phyloP scores from a whole-genome alignment of 1,140 invertebrate species.

The Drosophila eugracilis region DNA sequence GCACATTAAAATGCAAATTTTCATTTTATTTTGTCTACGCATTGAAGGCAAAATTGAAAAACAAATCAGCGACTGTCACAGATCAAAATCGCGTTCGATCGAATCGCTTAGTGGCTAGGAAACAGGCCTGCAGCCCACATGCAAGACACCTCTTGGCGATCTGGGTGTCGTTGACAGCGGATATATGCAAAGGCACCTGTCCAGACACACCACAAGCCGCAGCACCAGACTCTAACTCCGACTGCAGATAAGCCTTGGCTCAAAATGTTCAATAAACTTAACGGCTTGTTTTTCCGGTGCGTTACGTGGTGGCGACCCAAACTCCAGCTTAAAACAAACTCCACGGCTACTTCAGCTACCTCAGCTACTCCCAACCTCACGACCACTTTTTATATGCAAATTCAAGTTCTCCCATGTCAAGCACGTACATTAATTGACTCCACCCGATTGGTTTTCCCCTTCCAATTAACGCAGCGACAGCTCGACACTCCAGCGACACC shows the following conservation, averaged over 20 bases:
- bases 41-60: conserved; percentile 43
- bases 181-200: conserved; percentile 32
- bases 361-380: not conserved
- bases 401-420: conserved; percentile 67
- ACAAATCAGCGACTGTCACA: conserved; percentile 53
- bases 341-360: too few species aligned
- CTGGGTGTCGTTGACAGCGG: conserved; percentile 52
- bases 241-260: conserved; percentile 33
- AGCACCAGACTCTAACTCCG: not conserved
- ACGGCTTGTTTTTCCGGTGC: conserved; percentile 79
- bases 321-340: not conserved
- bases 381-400: conserved; percentile 40
- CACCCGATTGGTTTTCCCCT: conserved; percentile 42
- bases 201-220: conserved; percentile 13
- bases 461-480: conserved; percentile 59
- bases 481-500: conserved; percentile 64
- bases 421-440: conserved; percentile 63
- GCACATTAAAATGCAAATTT: conserved; percentile 71
- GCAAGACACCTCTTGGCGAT: conserved; percentile 19
- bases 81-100: conserved; percentile 15
- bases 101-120: conserved; percentile 13
- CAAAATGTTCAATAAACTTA: conserved; percentile 72
- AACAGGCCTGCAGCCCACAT: conserved; percentile 45
- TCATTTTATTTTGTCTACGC: conserved; percentile 48
- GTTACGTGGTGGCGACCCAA: conserved; percentile 60